These are phyloP conservation scores for Heliconius aoede DNA, from an alignment of 2,888 invertebrate species.

Conservation along the genomic window DNA sequence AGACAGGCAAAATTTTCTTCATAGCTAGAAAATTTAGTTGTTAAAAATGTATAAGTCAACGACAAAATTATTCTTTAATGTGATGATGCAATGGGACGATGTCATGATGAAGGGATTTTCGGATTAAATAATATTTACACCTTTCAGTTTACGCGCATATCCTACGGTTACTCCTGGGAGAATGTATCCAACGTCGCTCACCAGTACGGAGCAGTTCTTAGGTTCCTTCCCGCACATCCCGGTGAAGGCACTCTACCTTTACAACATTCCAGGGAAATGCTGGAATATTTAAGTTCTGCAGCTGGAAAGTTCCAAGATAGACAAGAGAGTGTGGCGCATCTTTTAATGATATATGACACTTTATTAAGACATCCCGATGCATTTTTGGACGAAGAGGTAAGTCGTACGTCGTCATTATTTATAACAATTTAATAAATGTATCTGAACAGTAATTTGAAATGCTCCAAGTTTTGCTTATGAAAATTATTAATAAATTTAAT, in stretches of 20 bases:
- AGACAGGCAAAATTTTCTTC: too few relatives aligned
- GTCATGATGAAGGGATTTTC: too few relatives aligned
- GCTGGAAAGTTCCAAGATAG: constrained; percentile 67
- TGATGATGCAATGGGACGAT: too few relatives aligned
- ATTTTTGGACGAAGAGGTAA: constrained; percentile 89
- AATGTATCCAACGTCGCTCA: constrained; percentile 82
- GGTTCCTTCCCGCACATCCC: constrained; percentile 80
- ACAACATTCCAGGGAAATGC: constrained; percentile 82
- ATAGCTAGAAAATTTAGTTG: too few relatives aligned
- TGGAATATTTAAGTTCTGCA: constrained; percentile 76
- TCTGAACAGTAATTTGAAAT: too few relatives aligned
- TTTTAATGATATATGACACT: constrained; percentile 83
- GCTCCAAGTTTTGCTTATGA: too few relatives aligned
- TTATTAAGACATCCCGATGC: constrained; percentile 82
- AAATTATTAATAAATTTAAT: too few relatives aligned
- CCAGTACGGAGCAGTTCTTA: constrained; percentile 82
- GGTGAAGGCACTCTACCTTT: constrained; percentile 87
- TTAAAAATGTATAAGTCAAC: too few relatives aligned
- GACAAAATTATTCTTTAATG: too few relatives aligned
- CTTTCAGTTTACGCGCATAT: neutral
- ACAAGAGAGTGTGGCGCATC: constrained; percentile 85
- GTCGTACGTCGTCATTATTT: constrained; percentile 45
- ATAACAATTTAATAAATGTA: too few relatives aligned
- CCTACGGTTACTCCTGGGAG: constrained; percentile 86
- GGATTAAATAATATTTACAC: too few relatives aligned